Evolutionary conservation across 2,797 vertebrate genomes (phyloP).

Genomic region (Etheostoma perlongum): DNA sequence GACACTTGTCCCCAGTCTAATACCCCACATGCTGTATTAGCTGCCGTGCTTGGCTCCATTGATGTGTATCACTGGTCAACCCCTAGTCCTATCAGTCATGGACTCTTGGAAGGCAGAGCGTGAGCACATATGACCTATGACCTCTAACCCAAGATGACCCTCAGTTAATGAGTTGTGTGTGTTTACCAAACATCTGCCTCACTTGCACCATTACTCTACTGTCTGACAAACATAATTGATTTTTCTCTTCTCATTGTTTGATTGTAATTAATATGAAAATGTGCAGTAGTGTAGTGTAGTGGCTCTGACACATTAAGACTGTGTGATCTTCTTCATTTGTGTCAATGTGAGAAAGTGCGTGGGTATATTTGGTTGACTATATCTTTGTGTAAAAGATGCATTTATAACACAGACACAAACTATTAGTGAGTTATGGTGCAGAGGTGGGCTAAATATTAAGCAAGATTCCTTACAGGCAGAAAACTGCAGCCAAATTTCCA

Average conservation of each 20-base stretch:
- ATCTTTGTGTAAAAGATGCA: constrained; percentile 71
- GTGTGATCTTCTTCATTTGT: constrained; percentile 79
- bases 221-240: constrained; percentile 37
- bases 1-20: constrained; percentile 59
- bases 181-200: constrained; percentile 71
- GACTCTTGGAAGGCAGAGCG: constrained; percentile 40
- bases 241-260: constrained; percentile 47
- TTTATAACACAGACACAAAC: constrained; percentile 32
- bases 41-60: constrained; percentile 69
- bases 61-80: constrained; percentile 74
- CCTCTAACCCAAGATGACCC: constrained; percentile 64
- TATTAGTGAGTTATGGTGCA: constrained; percentile 44
- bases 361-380: constrained; percentile 81
- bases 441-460: constrained; percentile 50
- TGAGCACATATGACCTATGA: constrained; percentile 60
- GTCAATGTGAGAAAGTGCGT: constrained; percentile 78
- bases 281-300: constrained; percentile 70
- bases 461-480: constrained; percentile 31
- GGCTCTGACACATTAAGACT: constrained; percentile 75
- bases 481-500: constrained; percentile 42
- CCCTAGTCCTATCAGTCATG: constrained; percentile 75
- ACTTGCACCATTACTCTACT: constrained; percentile 21
- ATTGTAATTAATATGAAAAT: constrained; percentile 67
- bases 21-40: constrained; percentile 74
- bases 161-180: constrained; percentile 72